phyloP scores from a whole-genome alignment of 2,797 vertebrate species.

The Saxicola maurus region DNA sequence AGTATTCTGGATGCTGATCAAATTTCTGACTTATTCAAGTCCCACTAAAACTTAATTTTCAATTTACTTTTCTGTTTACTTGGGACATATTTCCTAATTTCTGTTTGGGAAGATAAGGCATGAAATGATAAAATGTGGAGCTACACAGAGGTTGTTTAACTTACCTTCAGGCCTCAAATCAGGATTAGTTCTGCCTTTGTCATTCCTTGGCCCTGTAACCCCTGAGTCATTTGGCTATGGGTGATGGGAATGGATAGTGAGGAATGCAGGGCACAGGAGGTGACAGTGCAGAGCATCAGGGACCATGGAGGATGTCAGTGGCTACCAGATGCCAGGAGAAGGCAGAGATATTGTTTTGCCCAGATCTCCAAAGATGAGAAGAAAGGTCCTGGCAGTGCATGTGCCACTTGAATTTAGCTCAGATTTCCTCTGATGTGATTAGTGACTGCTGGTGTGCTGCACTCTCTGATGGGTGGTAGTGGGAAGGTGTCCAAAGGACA shows the following conservation, averaged over 20 bases:
- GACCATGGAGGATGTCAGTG: background rate
- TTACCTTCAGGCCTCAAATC: background rate
- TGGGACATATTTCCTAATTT: background rate
- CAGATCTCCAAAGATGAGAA: background rate
- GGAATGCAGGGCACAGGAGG: background rate
- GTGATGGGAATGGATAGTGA: background rate
- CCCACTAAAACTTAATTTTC: background rate
- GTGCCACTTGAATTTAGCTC: background rate
- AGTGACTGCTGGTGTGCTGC: rapidly evolving
- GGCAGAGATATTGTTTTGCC: background rate
- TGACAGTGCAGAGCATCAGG: background rate
- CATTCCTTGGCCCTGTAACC: background rate
- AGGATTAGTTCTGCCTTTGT: background rate
- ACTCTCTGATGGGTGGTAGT: background rate
- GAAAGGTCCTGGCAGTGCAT: background rate
- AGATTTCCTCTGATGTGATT: background rate
- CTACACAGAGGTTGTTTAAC: background rate
- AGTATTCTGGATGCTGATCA: background rate
- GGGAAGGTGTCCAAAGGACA: background rate
- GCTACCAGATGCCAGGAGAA: background rate
- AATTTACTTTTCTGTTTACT: background rate
- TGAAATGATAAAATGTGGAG: background rate
- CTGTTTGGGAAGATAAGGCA: background rate
- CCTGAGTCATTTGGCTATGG: background rate
- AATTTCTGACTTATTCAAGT: background rate